Evolutionary conservation across 2,113 vertebrate genomes (phyloP), one percentile per base, ranked within the genome.

Genomic region (Verasper variegatus): DNA sequence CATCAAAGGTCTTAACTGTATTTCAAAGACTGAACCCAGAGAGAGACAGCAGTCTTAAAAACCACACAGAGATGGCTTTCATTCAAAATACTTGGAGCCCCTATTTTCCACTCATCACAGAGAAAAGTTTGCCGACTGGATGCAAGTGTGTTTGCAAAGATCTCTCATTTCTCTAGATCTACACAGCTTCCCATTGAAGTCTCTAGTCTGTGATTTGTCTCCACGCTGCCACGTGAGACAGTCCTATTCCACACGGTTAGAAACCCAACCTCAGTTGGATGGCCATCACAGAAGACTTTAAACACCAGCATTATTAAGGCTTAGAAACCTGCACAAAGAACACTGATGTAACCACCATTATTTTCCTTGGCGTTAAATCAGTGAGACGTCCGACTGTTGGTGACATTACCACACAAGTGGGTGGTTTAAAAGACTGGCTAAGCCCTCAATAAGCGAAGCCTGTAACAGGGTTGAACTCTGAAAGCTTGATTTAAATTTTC

Each of bases 341-440:
- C 94, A 92, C 92, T 94, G 94, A 95, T 94, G 94, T 95, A 95
- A 95, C 93, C 94, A 93, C 89, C 89, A 87, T 95, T 96, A 94
- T 96, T 96, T 96, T 96, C 94, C 93, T 96, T 96, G 95, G 95
- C 95, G 82, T 88, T 90, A 86, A 91, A 93, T 95, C 94, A 93
- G 92, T 94, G 91, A 93, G 92, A 89, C 92, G 93, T 94, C 91
- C 91, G 94, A 91, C 88, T 92, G 92, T 88, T 88, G 91, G 93
- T 93, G 95, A 95, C 94, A 78, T 95, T 92, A 91, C 92, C 95
- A 96, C 92, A 94, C 95, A 94, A 91, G 94, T 87, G 74, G 60
- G 71, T 68, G 89, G 88, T 85, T 87, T 87, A 91, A 86, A 31
- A 87, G 93, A 94, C 91, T 94, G 81, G 73, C 55, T 42, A 86